A percentile compares a stretch with the other conserved stretches of the same genome.
phyloP scores from a whole-genome alignment of 1,140 invertebrate genomes.

The Drosophila erecta region DNA sequence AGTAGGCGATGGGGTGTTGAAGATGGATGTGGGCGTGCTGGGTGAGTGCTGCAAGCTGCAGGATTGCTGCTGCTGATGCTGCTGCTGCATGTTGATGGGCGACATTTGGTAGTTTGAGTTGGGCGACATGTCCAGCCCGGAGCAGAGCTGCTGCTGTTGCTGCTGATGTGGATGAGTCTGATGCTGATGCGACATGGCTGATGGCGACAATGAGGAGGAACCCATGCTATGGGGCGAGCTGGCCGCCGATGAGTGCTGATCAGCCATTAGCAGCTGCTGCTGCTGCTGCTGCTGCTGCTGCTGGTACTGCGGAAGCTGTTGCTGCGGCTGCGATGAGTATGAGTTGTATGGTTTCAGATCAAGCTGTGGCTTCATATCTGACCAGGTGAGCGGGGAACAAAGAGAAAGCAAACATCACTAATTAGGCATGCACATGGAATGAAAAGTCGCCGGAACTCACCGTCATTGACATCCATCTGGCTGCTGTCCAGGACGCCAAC shows the following conservation, averaged over 20 bases:
- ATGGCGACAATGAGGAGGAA: constrained; percentile 68
- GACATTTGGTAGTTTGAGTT: constrained; percentile 67
- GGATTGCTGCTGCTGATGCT: constrained; percentile 56
- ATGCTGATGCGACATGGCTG: constrained; percentile 45
- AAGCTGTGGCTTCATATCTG: constrained; percentile 64
- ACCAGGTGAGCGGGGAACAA: constrained; percentile 31
- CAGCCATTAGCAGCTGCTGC: constrained; percentile 37
- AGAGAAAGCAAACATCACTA: constrained; percentile 73
- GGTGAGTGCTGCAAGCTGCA: constrained; percentile 71
- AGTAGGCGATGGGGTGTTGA: constrained; percentile 69
- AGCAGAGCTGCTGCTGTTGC: constrained; percentile 58
- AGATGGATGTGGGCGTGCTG: constrained; percentile 68
- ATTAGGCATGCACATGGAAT: constrained; percentile 69
- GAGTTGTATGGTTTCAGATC: constrained; percentile 66
- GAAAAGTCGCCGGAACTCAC: constrained; percentile 39
- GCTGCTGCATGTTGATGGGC: constrained; percentile 72
- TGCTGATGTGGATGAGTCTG: constrained; percentile 35
- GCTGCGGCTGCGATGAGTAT: constrained; percentile 59
- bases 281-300: constrained; percentile 36
- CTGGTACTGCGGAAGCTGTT: constrained; percentile 50
- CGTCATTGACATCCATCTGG: constrained; percentile 46
- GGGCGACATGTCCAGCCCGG: constrained; percentile 70
- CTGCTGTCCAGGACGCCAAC: constrained; percentile 31
- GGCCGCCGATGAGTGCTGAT: constrained; percentile 65
- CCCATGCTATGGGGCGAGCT: constrained; percentile 73